Percentiles rank a stretch among this genome's conserved stretches.
phyloP scores from a whole-genome alignment of 2,888 invertebrate species.

The Agrilus biguttatus region DNA sequence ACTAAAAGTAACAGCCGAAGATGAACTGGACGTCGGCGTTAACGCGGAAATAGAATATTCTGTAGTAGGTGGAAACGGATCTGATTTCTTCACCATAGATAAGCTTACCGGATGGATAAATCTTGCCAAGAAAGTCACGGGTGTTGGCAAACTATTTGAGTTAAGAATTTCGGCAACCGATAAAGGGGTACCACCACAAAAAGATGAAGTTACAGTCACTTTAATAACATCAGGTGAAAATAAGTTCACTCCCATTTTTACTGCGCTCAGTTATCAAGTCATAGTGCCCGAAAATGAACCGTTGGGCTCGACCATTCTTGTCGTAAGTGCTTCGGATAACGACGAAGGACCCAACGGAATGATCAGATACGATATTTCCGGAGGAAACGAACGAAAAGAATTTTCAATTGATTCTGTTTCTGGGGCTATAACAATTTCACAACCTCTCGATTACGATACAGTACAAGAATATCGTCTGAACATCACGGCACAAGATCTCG shows the following conservation, averaged over 20 bases:
- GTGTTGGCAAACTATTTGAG: slow-evolving; percentile 48
- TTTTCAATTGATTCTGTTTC: slow-evolving; percentile 64
- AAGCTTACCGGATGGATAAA: slow-evolving; percentile 70
- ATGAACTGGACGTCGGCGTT: slow-evolving; percentile 69
- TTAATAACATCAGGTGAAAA: slow-evolving; percentile 80
- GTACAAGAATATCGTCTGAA: slow-evolving; percentile 73
- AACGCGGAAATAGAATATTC: slow-evolving; percentile 80
- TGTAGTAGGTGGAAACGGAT: slow-evolving; percentile 61
- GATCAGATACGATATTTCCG: slow-evolving; percentile 68
- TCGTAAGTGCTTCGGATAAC: slow-evolving; percentile 69
- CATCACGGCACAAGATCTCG: slow-evolving; percentile 77
- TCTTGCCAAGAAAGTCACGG: slow-evolving; percentile 43
- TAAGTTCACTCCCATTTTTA: slow-evolving; percentile 63
- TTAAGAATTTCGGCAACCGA: slow-evolving; percentile 66
- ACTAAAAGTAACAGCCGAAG: slow-evolving; percentile 57
- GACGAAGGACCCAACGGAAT: slow-evolving; percentile 86
- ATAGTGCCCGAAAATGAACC: slow-evolving; percentile 86
- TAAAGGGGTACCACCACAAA: slow-evolving; percentile 75
- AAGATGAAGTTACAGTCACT: slow-evolving; percentile 56
- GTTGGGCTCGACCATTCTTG: slow-evolving; percentile 69
- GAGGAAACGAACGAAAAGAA: slow-evolving; percentile 65
- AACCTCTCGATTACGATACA: slow-evolving; percentile 74
- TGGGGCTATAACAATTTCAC: slow-evolving; percentile 67
- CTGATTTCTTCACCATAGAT: slow-evolving; percentile 58
- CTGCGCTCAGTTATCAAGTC: slow-evolving; percentile 72